Base-by-base conservation (phyloP, 2,888 invertebrate genomes). In the Drosophila mimica region DNA sequence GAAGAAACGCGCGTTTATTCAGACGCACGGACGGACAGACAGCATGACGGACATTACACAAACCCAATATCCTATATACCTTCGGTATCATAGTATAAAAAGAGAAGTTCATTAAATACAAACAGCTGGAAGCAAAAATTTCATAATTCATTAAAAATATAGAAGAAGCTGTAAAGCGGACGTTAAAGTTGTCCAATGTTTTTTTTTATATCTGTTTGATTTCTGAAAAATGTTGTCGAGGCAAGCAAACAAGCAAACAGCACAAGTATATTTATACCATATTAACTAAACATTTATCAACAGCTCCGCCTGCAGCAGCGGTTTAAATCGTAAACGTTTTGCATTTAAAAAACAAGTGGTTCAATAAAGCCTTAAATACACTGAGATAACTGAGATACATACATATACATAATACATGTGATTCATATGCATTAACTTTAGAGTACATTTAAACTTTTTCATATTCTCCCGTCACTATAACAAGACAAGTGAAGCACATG, bases 401-500 rank as follows among this genome's bases (percentile, higher is more conserved):
- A n/a, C 15, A 48, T 30, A 2, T 8, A 43, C 40, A 33, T 52
- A 48, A 52, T 46, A 28, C 30, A 49, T 33, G 48, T 38, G 33
- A 34, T 25, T 6, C 15, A 25, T 2, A 25, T 31, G 15, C 15
- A 17, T 36, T 36, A 36, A 2, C 15, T 20, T 20, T 11, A 17
- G 20, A 53, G 67, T 30, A 56, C 49, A 66, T 61, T 67, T 67
- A 58, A 31, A 33, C 34, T 56, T 64, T 65, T 57, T 62, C 48
- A 51, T 43, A 43, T 52, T 34, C 52, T 71, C 20, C 49, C 56
- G 34, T 59, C 51, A 36, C 69, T 60, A 28, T 70, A 53, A 58
- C 52, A 60, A 61, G 74, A 58, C 72, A 74, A 82, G 72, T 73
- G 87, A 86, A 77, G 83, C 90, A 90, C 74, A 90, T 90, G 89